Conservation (phyloP, 2,113 vertebrate species). For the Otis tarda region DNA sequence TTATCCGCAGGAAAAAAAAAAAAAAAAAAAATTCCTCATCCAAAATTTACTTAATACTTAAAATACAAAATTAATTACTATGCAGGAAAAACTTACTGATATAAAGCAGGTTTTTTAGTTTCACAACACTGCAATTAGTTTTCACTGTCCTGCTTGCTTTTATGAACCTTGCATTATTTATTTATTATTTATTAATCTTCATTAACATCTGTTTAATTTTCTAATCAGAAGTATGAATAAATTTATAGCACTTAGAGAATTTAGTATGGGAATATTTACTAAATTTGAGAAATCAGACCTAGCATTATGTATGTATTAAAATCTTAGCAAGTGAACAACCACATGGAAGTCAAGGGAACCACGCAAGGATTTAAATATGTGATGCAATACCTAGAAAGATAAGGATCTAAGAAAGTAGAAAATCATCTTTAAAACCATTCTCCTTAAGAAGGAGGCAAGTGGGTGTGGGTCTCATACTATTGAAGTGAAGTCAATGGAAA, state of each 20-base stretch:
- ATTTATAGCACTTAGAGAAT: constrained; percentile 45
- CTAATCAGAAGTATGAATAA: constrained; percentile 46
- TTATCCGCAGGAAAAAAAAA: neutral
- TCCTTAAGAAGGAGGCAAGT: neutral
- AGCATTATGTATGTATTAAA: neutral
- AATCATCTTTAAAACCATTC: neutral
- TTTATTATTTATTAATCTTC: neutral
- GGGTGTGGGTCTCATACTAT: neutral
- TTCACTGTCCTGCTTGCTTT: neutral
- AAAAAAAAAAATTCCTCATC: neutral
- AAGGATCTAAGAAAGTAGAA: neutral
- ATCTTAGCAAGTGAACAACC: neutral
- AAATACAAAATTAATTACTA: neutral
- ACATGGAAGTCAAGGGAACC: neutral
- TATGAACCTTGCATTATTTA: neutral
- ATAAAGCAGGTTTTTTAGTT: neutral
- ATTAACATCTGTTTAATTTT: constrained; percentile 1
- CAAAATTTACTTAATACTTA: neutral
- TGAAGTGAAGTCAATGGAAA: neutral
- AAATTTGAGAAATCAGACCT: constrained; percentile 16
- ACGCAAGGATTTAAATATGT: neutral
- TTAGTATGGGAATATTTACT: constrained; percentile 27
- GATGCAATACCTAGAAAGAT: neutral
- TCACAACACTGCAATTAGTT: neutral
- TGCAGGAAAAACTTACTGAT: neutral